A percentile compares a stretch with the other conserved stretches of the same genome.
These are phyloP conservation scores for Carabus problematicus DNA, from an alignment of 2,888 invertebrate species.

Conservation along the genomic window DNA sequence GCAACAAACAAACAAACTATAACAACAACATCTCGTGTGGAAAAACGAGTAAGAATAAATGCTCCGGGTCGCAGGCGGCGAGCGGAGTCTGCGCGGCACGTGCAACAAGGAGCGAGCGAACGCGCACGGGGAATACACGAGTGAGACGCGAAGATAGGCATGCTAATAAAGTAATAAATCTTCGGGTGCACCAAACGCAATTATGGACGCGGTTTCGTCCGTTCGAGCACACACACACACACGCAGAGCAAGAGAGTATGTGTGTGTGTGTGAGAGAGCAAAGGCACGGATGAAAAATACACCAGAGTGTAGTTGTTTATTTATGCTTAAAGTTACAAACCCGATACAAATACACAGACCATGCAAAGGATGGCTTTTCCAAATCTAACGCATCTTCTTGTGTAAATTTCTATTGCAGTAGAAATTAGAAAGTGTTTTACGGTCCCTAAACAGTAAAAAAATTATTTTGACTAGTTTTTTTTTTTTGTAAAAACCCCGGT, in stretches of 20 bases:
- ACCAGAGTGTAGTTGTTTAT: constrained; percentile 29
- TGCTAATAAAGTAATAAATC: constrained; percentile 46
- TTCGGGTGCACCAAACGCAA: constrained; percentile 44
- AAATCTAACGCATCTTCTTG: too few relatives aligned
- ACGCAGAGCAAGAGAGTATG: constrained; percentile 5
- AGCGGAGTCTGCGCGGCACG: constrained; percentile 35
- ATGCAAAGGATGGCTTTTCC: too few relatives aligned
- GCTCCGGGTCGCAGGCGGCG: too few relatives aligned
- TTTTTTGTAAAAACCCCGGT: too few relatives aligned
- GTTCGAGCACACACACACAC: background rate
- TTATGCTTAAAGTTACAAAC: constrained; percentile 38
- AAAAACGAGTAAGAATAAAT: constrained; percentile 10
- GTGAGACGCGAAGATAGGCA: constrained; percentile 31
- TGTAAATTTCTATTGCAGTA: too few relatives aligned
- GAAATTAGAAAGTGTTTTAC: too few relatives aligned
- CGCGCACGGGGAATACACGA: background rate
- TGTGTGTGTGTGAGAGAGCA: constrained; percentile 39
- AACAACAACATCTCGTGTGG: constrained; percentile 28
- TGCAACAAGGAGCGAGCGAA: constrained; percentile 3
- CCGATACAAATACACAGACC: constrained; percentile 21
- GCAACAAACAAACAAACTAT: constrained; percentile 23
- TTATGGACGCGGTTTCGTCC: constrained; percentile 42
- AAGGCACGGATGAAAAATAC: constrained; percentile 41
- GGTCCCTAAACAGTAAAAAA: too few relatives aligned
- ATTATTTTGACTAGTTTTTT: too few relatives aligned